Evolutionary conservation across 2,113 vertebrate genomes (phyloP), one percentile per base, ranked within the genome.

Genomic region (Paracanthobrama guichenoti): DNA sequence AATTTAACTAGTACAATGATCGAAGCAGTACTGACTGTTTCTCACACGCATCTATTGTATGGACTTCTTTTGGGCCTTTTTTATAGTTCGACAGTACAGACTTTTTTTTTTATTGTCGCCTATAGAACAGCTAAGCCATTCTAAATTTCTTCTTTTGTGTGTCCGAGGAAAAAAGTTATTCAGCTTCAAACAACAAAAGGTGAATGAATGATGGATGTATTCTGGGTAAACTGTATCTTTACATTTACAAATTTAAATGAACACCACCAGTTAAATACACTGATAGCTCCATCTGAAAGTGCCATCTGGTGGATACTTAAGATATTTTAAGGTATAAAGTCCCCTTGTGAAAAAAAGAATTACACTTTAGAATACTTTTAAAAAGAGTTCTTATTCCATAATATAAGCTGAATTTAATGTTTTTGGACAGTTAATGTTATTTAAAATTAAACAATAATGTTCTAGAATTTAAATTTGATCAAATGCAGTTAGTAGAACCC

Each of bases 191-290:
- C 9, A 7, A 14, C 48, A 48, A 11, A 59, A 4, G 10, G n/a
- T 13, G 26, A 24, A 28, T 16, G 13, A 64, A 28, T 14, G 5
- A 28, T 28, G 59, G n/a, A 11, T 28, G 12, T 28, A 64, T 6
- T 64, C 2, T 53, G 48, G 48, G 72, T 66, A 35, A 69, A 69
- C n/a, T 39, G 35, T 28, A 39, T 57, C 73, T 66, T 83, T 86
- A 77, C 75, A 44, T 28, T 76, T 67, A 18, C 28, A 31, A 6
- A 35, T 66, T 9, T 12, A 69, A 69, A 69, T 3, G 0, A 35
- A 55, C 50, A 20, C 50, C 16, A 55, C 6, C 50, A n/a, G n/a
- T n/a, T 60, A 20, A 39, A 13, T 24, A 46, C 22, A 60, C 35
- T 77, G 18, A 22, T 28, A 66, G 66, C 9, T 22, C 66, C 16